These are phyloP conservation scores for Nymphalis polychloros DNA, from an alignment of 2,888 invertebrate genomes.

Conservation along the genomic window DNA sequence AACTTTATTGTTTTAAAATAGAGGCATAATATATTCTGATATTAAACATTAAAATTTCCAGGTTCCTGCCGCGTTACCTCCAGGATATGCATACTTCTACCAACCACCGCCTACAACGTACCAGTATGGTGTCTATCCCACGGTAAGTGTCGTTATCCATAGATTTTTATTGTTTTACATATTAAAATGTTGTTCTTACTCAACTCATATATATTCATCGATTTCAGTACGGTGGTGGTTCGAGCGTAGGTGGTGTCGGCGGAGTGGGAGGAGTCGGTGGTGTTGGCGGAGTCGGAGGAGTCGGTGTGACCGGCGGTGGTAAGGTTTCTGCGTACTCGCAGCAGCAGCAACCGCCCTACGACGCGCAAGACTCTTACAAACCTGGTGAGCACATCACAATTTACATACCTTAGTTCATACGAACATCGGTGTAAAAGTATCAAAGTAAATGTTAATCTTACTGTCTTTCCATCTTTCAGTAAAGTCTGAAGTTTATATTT, in stretches of 20 bases:
- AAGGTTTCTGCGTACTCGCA: constrained; percentile 67
- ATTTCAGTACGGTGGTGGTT: constrained; percentile 68
- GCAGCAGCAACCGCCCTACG: constrained; percentile 69
- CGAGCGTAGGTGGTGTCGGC: constrained; percentile 62
- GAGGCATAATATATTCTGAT: too few species aligned
- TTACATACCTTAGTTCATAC: too few species aligned
- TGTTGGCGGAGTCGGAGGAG: constrained; percentile 66
- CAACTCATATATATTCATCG: not conserved
- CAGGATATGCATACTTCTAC: constrained; percentile 89
- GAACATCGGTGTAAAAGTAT: too few species aligned
- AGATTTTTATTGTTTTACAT: not conserved
- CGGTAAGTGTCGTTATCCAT: constrained; percentile 72
- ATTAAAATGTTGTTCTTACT: not conserved
- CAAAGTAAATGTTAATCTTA: too few species aligned
- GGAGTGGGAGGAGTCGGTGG: constrained; percentile 65
- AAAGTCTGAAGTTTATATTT: too few species aligned
- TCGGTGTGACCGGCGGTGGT: constrained; percentile 67
- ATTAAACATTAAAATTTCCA: constrained; percentile 34
- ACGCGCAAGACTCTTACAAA: constrained; percentile 72
- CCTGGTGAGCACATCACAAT: constrained; percentile 49
- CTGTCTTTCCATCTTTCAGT: too few species aligned
- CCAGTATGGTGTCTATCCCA: constrained; percentile 87
- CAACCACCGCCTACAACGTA: constrained; percentile 87
- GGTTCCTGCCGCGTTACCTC: constrained; percentile 83
- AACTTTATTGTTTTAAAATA: too few species aligned